Evolutionary conservation across 2,797 vertebrate species (phyloP).

Genomic region (Lepilemur septentrionalis): DNA sequence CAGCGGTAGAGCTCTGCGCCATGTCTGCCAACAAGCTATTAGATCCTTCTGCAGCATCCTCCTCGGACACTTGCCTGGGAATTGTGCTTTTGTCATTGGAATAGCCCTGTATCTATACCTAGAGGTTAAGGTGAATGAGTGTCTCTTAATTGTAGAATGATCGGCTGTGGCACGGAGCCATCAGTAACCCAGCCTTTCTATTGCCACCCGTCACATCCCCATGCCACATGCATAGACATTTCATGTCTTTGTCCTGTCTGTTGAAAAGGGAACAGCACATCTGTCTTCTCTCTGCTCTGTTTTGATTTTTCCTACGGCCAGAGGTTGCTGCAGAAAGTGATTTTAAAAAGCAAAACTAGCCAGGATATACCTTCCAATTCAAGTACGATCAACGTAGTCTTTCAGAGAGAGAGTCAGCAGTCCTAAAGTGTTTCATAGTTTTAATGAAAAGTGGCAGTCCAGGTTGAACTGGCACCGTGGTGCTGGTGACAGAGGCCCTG

Average conservation of each 20-base stretch:
- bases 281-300: background rate
- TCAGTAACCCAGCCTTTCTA: background rate
- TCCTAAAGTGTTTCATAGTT: background rate
- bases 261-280: background rate
- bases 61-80: background rate
- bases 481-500: too few relatives aligned
- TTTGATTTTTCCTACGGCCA: background rate
- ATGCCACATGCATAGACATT: background rate
- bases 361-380: background rate
- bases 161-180: accelerated
- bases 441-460: background rate
- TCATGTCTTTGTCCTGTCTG: background rate
- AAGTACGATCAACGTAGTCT: background rate
- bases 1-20: background rate
- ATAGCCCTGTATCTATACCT: background rate
- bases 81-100: background rate
- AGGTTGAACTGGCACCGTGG: accelerated
- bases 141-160: background rate
- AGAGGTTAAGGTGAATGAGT: background rate
- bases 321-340: background rate
- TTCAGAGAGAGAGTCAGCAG: background rate
- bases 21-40: background rate
- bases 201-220: background rate
- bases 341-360: background rate
- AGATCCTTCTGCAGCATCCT: background rate